phyloP scores from a whole-genome alignment of 37 sponge, comb jelly and placozoan species.

The Beroe ovata region DNA sequence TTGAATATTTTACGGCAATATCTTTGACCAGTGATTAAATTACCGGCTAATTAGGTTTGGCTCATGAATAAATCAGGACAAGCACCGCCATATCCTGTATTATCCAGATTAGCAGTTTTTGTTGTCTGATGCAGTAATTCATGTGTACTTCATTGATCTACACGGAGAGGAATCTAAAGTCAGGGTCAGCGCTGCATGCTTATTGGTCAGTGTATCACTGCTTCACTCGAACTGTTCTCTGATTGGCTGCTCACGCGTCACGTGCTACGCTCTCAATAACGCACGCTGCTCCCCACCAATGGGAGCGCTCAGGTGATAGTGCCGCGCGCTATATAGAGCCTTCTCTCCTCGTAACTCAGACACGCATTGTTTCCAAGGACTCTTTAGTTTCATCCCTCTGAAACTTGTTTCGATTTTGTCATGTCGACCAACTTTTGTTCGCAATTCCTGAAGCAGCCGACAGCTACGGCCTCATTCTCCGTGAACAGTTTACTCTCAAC shows the following conservation, averaged over 20 bases:
- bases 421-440: conserved; percentile 66
- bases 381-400: neutral
- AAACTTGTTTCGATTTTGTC: neutral
- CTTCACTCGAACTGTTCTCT: neutral
- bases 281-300: conserved; percentile 15
- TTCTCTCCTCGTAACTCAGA: neutral
- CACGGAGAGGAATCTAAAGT: neutral
- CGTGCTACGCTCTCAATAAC: conserved; percentile 33
- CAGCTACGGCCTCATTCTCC: conserved; percentile 41
- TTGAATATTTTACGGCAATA: no score
- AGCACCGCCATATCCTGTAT: no score
- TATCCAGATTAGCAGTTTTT: neutral
- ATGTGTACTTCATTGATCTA: neutral
- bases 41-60: neutral
- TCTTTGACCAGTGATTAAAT: no score
- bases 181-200: neutral
- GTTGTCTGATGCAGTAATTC: neutral
- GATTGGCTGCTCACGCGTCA: neutral
- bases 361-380: neutral
- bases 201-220: neutral
- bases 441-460: conserved; percentile 54
- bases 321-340: conserved; percentile 7
- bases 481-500: conserved; percentile 44
- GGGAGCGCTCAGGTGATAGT: neutral
- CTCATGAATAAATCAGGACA: neutral